A percentile compares a stretch with the other conserved stretches of the same genome.
Conservation (phyloP, 2,888 invertebrate genomes). For the Phortica okadai region DNA sequence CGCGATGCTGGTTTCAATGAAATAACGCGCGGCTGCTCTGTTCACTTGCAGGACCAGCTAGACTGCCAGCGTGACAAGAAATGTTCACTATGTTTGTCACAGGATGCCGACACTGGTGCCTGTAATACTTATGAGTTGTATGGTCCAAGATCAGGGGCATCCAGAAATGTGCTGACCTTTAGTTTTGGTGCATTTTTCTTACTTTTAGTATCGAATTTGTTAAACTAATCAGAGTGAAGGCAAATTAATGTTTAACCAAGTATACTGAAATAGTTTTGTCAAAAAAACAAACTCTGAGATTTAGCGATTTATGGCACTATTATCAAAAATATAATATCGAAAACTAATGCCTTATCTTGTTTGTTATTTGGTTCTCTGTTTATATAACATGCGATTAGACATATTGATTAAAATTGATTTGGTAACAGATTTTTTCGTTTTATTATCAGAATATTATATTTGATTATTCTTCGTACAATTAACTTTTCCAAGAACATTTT, state of each 20-base stretch:
- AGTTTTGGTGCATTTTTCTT: slow-evolving; percentile 43
- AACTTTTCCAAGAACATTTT: too few species aligned
- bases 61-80: slow-evolving; percentile 56
- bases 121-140: slow-evolving; percentile 64
- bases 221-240: slow-evolving; percentile 37
- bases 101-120: slow-evolving; percentile 49
- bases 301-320: too few species aligned
- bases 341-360: too few species aligned
- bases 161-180: slow-evolving; percentile 34
- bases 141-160: slow-evolving; percentile 40
- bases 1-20: slow-evolving; percentile 36
- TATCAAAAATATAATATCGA: too few species aligned
- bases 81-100: slow-evolving; percentile 67
- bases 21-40: slow-evolving; percentile 67
- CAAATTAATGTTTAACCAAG: too few species aligned
- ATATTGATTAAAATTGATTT: slow-evolving; percentile 8
- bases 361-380: too few species aligned
- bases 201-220: slow-evolving; percentile 41
- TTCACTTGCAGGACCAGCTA: slow-evolving; percentile 61
- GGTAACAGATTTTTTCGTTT: background rate
- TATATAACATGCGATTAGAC: slow-evolving; percentile 18
- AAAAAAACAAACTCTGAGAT: too few species aligned
- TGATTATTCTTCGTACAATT: too few species aligned
- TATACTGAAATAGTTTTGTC: too few species aligned
- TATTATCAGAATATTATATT: too few species aligned